These are phyloP conservation scores for Gila orcuttii DNA, from an alignment of 2,113 vertebrate species.

Conservation along the genomic window DNA sequence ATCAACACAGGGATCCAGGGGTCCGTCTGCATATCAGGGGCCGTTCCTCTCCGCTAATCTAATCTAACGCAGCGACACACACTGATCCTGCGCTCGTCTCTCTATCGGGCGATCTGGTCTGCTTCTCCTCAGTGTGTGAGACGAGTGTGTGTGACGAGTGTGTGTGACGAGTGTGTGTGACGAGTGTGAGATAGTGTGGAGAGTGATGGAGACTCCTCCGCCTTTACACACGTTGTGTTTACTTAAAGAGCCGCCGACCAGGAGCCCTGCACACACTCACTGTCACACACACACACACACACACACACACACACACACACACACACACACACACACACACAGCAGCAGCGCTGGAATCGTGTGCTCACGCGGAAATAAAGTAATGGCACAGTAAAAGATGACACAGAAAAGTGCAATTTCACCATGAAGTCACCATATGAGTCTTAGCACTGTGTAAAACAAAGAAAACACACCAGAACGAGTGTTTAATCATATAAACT, in stretches of 20 bases:
- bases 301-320: not conserved
- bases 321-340: not conserved
- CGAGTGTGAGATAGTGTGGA: slow-evolving; percentile 77
- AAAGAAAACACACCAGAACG: too few relatives aligned
- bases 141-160: too few relatives aligned
- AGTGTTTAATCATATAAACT: too few relatives aligned
- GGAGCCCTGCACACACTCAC: slow-evolving; percentile 54
- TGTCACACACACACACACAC: slow-evolving; percentile 6
- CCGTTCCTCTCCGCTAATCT: slow-evolving; percentile 52
- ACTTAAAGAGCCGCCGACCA: slow-evolving; percentile 83
- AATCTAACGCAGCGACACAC: slow-evolving; percentile 56
- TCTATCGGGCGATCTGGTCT: slow-evolving; percentile 83
- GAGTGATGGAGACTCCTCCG: slow-evolving; percentile 90
- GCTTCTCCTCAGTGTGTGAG: slow-evolving; percentile 66
- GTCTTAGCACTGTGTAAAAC: too few relatives aligned
- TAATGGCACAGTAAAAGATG: too few relatives aligned
- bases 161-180: too few relatives aligned
- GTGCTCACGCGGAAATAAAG: too few relatives aligned
- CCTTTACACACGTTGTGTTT: slow-evolving; percentile 76
- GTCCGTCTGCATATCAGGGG: slow-evolving; percentile 31
- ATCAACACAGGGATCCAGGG: slow-evolving; percentile 13
- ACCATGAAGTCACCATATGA: too few relatives aligned
- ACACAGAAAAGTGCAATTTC: too few relatives aligned
- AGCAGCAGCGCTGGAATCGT: too few relatives aligned
- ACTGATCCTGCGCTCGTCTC: not conserved